phyloP scores from a whole-genome alignment of 2,888 invertebrate species.

The Lissonota sp. region DNA sequence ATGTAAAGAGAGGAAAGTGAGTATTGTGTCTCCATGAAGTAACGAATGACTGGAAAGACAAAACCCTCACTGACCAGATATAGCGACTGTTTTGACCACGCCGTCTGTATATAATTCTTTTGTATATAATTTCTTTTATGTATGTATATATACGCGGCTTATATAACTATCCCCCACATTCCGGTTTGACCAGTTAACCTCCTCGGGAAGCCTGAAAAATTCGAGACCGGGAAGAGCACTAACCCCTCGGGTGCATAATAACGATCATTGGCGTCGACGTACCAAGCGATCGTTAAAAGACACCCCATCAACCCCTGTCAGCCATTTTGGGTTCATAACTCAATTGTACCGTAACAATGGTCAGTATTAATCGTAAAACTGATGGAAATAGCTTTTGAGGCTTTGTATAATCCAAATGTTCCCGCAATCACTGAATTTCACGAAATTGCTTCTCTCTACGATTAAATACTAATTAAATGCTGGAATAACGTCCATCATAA shows the following conservation, averaged over 20 bases:
- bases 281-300: not conserved
- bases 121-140: not conserved
- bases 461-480: no score
- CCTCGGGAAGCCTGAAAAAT: slow-evolving; percentile 71
- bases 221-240: slow-evolving; percentile 62
- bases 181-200: slow-evolving; percentile 63
- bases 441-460: no score
- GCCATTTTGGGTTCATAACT: no score
- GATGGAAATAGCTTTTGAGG: no score
- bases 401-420: no score
- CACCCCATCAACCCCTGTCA: no score
- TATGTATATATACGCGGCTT: slow-evolving; percentile 30
- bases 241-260: slow-evolving; percentile 53
- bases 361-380: no score
- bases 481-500: not conserved
- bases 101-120: slow-evolving; percentile 19
- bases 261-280: slow-evolving; percentile 19
- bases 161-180: slow-evolving; percentile 59
- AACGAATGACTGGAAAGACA: slow-evolving; percentile 40
- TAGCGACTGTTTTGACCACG: slow-evolving; percentile 56
- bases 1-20: not conserved
- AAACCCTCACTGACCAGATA: slow-evolving; percentile 47
- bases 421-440: no score
- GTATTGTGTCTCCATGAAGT: slow-evolving; percentile 10
- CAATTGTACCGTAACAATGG: no score